Evolutionary conservation across 2,113 vertebrate species (phyloP).

Genomic region (Phoenicopterus ruber): DNA sequence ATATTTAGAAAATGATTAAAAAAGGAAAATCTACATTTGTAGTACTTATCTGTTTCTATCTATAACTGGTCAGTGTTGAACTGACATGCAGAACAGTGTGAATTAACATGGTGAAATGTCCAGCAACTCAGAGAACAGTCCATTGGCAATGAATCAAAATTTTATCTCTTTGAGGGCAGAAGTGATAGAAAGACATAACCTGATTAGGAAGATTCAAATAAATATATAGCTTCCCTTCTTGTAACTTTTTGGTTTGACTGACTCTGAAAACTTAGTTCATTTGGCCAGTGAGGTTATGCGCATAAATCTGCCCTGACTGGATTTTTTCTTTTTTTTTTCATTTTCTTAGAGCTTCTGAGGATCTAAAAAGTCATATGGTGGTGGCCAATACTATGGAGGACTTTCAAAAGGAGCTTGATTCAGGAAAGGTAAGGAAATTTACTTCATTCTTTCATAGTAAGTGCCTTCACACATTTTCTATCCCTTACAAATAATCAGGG

Average conservation of each 20-base stretch:
- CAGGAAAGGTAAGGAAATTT: conserved; percentile 83
- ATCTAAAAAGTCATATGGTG: conserved; percentile 89
- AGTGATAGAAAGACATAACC: not conserved
- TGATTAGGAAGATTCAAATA: not conserved
- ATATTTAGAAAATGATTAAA: not conserved
- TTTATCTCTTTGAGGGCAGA: not conserved
- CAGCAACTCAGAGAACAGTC: not conserved
- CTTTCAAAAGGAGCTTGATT: conserved; percentile 90
- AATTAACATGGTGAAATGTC: not conserved
- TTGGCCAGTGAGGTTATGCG: not conserved
- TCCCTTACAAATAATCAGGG: not conserved
- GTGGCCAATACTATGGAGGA: conserved; percentile 87
- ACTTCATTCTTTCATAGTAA: not conserved
- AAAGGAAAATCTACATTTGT: not conserved
- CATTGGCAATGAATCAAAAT: not conserved
- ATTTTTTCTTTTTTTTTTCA: not conserved
- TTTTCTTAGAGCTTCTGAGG: conserved; percentile 82
- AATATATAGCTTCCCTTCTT: not conserved
- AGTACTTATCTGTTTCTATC: not conserved
- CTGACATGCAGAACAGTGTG: not conserved
- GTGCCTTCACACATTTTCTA: not conserved
- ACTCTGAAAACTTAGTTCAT: not conserved
- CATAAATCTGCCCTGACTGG: not conserved
- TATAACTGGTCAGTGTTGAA: not conserved
- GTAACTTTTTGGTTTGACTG: not conserved